These are phyloP conservation scores for Dynastes maya DNA, from an alignment of 2,888 invertebrate species.

Conservation along the genomic window DNA sequence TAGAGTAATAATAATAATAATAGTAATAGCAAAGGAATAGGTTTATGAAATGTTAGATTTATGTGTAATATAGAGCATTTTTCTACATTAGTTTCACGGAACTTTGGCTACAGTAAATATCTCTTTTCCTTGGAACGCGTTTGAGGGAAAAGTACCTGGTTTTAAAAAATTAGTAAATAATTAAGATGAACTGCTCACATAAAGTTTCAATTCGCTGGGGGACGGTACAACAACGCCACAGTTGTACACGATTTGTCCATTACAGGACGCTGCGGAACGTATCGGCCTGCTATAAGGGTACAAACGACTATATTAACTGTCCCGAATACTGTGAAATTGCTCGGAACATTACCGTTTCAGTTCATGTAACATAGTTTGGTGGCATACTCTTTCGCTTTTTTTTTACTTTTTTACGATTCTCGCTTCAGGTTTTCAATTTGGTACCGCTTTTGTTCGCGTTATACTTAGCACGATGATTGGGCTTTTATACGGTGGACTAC, in stretches of 20 bases:
- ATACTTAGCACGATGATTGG: conserved; percentile 1
- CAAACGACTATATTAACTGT: not conserved
- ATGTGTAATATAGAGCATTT: too few species aligned
- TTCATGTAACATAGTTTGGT: not conserved
- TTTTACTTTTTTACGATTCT: not conserved
- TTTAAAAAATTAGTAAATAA: conserved; percentile 38
- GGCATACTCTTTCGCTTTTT: not conserved
- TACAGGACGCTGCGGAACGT: not conserved
- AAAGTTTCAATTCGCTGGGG: conserved; percentile 14
- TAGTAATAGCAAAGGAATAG: too few species aligned
- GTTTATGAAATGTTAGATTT: too few species aligned
- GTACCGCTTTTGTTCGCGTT: not conserved
- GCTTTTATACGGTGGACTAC: not conserved
- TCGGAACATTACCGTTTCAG: not conserved
- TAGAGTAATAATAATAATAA: too few species aligned
- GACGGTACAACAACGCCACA: not conserved
- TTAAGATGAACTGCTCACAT: conserved; percentile 33
- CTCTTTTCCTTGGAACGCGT: not conserved
- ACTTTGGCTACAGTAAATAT: too few species aligned
- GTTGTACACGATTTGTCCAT: conserved; percentile 9
- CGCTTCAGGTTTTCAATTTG: not conserved
- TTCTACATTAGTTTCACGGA: too few species aligned
- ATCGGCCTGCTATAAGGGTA: not conserved
- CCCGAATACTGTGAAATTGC: conserved; percentile 12
- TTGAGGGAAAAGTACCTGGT: not conserved